Evolutionary conservation across 2,797 vertebrate genomes (phyloP).

Genomic region (Clarias laeviceps): DNA sequence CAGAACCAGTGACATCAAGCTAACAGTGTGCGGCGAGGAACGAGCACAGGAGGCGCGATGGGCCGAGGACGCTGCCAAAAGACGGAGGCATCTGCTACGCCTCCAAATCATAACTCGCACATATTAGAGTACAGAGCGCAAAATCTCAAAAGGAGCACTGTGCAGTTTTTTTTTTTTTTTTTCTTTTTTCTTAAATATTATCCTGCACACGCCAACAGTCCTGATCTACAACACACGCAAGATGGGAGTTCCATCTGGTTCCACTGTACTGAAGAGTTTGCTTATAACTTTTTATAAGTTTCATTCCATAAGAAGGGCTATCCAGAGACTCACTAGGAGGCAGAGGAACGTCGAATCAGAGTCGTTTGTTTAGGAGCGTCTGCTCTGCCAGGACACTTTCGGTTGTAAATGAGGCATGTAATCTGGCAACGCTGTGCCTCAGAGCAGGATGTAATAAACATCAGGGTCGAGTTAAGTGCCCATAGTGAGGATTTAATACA

Average conservation of each 20-base stretch:
- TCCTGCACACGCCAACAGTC: constrained; percentile 16
- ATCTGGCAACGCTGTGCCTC: constrained; percentile 15
- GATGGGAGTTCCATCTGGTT: constrained; percentile 42
- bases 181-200: constrained; percentile 8
- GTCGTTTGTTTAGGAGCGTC: background rate
- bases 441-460: constrained; percentile 19
- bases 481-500: background rate
- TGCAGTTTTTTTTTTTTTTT: constrained; percentile 15
- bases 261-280: constrained; percentile 10
- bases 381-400: constrained; percentile 20
- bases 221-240: constrained; percentile 17
- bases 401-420: constrained; percentile 29
- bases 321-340: constrained; percentile 8
- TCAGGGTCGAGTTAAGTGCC: constrained; percentile 4
- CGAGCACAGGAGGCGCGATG: constrained; percentile 31
- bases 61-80: constrained; percentile 37
- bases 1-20: constrained; percentile 17
- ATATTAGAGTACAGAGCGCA: constrained; percentile 12
- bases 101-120: constrained; percentile 42
- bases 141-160: constrained; percentile 23
- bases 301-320: background rate
- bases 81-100: constrained; percentile 36
- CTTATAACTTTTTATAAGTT: constrained; percentile 1
- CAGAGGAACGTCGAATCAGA: constrained; percentile 18
- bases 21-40: constrained; percentile 28